A percentile compares a stretch with the other conserved stretches of the same genome.
These are phyloP conservation scores for Aphis gossypii DNA, from an alignment of 1,140 invertebrate species.

Conservation along the genomic window DNA sequence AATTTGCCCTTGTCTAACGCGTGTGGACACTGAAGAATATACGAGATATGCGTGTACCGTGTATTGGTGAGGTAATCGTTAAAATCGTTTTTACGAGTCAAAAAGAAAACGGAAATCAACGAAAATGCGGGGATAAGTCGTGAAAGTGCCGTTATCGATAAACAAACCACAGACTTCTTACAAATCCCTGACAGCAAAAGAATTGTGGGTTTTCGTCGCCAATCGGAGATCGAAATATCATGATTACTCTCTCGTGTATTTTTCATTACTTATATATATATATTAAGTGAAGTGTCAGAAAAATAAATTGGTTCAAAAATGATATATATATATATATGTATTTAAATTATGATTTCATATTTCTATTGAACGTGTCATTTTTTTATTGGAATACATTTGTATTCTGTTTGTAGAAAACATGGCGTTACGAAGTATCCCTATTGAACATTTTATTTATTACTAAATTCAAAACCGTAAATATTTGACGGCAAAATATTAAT, in stretches of 20 bases:
- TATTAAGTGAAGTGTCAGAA: constrained; percentile 36
- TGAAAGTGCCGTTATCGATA: constrained; percentile 18
- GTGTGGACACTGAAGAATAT: not conserved
- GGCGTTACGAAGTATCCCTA: not conserved
- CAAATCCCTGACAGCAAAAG: constrained; percentile 25
- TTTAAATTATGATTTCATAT: constrained; percentile 8
- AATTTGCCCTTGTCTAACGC: not conserved
- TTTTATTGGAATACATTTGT: constrained; percentile 13
- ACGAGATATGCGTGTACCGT: too few species aligned
- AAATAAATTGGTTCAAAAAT: not conserved
- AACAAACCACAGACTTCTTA: constrained; percentile 50
- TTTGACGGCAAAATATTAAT: not conserved
- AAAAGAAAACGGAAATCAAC: constrained; percentile 35
- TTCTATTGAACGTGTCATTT: not conserved
- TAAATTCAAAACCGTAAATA: not conserved
- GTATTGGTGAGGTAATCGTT: constrained; percentile 15
- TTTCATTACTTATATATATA: constrained; percentile 2
- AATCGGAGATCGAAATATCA: constrained; percentile 42
- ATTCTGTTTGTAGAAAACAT: not conserved
- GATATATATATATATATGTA: not conserved
- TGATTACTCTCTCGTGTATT: constrained; percentile 13
- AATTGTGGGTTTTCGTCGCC: constrained; percentile 16
- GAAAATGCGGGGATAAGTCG: not conserved
- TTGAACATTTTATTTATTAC: not conserved
- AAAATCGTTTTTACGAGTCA: constrained; percentile 48